These are phyloP conservation scores for Hoplodrina ambigua DNA, from an alignment of 2,888 invertebrate species.

Conservation along the genomic window DNA sequence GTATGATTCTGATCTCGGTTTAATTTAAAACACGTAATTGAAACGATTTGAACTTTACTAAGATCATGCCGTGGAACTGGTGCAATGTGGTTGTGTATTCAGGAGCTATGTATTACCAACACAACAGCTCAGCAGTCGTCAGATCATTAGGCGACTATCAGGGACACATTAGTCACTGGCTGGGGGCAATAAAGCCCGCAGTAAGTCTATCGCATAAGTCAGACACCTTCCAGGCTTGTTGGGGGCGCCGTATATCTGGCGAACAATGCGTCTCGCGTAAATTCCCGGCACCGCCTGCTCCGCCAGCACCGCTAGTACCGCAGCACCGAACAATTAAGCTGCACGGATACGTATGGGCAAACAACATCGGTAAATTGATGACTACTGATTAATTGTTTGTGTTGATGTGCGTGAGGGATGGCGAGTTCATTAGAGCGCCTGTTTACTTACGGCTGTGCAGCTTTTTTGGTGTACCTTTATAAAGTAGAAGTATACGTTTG, in stretches of 20 bases:
- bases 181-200: slow-evolving; percentile 59
- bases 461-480: slow-evolving; percentile 38
- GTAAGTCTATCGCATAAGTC: slow-evolving; percentile 65
- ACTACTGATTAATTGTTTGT: slow-evolving; percentile 65
- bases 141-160: slow-evolving; percentile 64
- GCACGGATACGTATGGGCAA: slow-evolving; percentile 55
- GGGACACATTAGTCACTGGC: slow-evolving; percentile 54
- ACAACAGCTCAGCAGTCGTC: slow-evolving; percentile 31
- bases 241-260: slow-evolving; percentile 64
- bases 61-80: background rate
- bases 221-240: slow-evolving; percentile 59
- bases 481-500: background rate
- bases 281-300: slow-evolving; percentile 35
- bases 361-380: slow-evolving; percentile 60
- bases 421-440: slow-evolving; percentile 35
- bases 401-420: slow-evolving; percentile 53
- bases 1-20: background rate
- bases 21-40: background rate
- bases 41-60: background rate
- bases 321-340: slow-evolving; percentile 57
- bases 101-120: background rate
- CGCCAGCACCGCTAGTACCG: slow-evolving; percentile 4
- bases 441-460: slow-evolving; percentile 33
- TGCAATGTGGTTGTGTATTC: no score
- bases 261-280: slow-evolving; percentile 64